These are phyloP conservation scores for Drosophila tsacasi DNA, from an alignment of 1,140 invertebrate genomes.

Conservation along the genomic window DNA sequence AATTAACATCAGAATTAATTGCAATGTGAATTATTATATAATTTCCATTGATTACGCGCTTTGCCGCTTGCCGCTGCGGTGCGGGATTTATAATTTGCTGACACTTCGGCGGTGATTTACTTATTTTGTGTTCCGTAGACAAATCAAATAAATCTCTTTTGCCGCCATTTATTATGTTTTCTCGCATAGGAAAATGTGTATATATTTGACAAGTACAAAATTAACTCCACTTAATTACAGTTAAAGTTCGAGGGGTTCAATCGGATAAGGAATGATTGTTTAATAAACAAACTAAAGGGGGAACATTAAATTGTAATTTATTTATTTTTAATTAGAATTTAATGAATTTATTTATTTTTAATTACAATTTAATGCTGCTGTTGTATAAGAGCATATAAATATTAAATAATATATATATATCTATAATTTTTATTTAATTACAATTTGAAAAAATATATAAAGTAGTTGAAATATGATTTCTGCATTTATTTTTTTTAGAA, in stretches of 20 bases:
- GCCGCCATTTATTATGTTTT: neutral
- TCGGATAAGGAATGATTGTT: neutral
- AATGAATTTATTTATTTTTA: neutral
- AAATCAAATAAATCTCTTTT: conserved; percentile 23
- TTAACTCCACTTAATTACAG: conserved; percentile 22
- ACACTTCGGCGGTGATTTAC: conserved; percentile 40
- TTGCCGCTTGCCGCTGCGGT: neutral
- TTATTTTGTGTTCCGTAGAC: conserved; percentile 18
- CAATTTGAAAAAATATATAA: too few species aligned
- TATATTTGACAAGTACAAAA: neutral
- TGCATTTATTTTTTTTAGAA: neutral
- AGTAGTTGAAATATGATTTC: neutral
- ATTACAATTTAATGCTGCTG: neutral
- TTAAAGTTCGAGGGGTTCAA: neutral
- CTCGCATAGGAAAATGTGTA: neutral
- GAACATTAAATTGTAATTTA: neutral
- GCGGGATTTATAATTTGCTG: conserved; percentile 29
- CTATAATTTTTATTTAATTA: too few species aligned
- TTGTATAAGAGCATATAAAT: neutral
- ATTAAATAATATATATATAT: too few species aligned
- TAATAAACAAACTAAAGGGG: neutral
- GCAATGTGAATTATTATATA: conserved; percentile 40
- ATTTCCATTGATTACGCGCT: conserved; percentile 40
- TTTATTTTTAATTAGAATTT: neutral
- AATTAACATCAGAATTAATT: conserved; percentile 52